Conservation (phyloP, 2,888 invertebrate genomes). For the Thymelicus lineola region DNA sequence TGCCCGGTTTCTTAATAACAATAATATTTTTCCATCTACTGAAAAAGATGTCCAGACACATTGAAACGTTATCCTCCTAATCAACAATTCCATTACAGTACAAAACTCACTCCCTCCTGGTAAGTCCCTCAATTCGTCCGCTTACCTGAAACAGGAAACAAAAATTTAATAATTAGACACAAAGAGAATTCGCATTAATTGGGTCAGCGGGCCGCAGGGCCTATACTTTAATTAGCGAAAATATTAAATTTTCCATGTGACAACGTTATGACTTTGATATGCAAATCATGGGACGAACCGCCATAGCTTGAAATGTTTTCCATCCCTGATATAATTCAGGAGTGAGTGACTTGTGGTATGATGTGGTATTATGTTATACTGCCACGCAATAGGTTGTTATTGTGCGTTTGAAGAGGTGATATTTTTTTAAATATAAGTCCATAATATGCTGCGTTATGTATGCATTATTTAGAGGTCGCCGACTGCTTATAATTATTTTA, state of each 20-base stretch:
- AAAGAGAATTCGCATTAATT: conserved; percentile 57
- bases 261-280: conserved; percentile 77
- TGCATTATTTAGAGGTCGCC: too few relatives aligned
- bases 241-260: conserved; percentile 79
- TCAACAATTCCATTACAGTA: conserved; percentile 30
- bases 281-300: conserved; percentile 59
- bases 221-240: conserved; percentile 74
- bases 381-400: conserved; percentile 23
- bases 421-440: not conserved
- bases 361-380: conserved; percentile 18
- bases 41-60: conserved; percentile 7
- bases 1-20: too few relatives aligned
- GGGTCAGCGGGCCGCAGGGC: conserved; percentile 64
- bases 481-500: too few relatives aligned
- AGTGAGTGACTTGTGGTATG: conserved; percentile 26
- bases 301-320: conserved; percentile 18
- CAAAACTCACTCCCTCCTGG: conserved; percentile 22
- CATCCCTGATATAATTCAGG: conserved; percentile 23
- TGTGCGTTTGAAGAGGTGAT: conserved; percentile 8
- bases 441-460: too few relatives aligned
- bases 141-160: conserved; percentile 64
- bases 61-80: conserved; percentile 15
- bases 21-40: too few relatives aligned
- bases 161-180: conserved; percentile 51
- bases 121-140: conserved; percentile 33